These are phyloP conservation scores for Xyrauchen texanus DNA, from an alignment of 2,113 vertebrate genomes.

Conservation along the genomic window DNA sequence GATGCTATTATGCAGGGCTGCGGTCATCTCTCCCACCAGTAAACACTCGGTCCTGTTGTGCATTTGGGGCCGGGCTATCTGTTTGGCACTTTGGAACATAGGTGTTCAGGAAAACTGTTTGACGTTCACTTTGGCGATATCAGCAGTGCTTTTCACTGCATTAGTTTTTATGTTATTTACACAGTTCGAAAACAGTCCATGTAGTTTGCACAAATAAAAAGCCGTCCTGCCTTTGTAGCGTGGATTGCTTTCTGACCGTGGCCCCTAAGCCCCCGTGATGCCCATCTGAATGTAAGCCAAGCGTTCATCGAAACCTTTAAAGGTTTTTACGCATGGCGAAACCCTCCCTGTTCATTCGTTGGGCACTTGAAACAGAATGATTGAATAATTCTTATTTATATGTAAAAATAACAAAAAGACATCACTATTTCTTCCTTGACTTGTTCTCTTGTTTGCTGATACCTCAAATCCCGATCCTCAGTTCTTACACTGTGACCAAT, in stretches of 20 bases:
- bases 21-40: slow-evolving; percentile 36
- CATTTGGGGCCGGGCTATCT: too few relatives aligned
- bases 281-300: slow-evolving; percentile 48
- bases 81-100: too few relatives aligned
- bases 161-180: not conserved
- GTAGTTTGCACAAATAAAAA: not conserved
- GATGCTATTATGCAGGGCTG: slow-evolving; percentile 71
- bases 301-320: slow-evolving; percentile 34
- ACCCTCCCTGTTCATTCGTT: slow-evolving; percentile 54
- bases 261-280: slow-evolving; percentile 45
- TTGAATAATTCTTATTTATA: slow-evolving; percentile 56
- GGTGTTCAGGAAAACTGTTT: too few relatives aligned
- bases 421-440: slow-evolving; percentile 46
- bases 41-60: not conserved
- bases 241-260: slow-evolving; percentile 7
- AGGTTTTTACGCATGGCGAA: slow-evolving; percentile 48
- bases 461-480: slow-evolving; percentile 50
- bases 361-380: slow-evolving; percentile 40
- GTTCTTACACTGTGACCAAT: slow-evolving; percentile 82
- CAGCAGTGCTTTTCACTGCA: too few relatives aligned
- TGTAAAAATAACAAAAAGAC: slow-evolving; percentile 43
- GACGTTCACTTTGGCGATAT: too few relatives aligned
- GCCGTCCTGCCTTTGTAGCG: slow-evolving; percentile 9
- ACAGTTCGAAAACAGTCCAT: not conserved
- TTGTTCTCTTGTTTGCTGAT: slow-evolving; percentile 46